phyloP scores from a whole-genome alignment of 2,888 invertebrate species.

The Neoaliturus tenellus region DNA sequence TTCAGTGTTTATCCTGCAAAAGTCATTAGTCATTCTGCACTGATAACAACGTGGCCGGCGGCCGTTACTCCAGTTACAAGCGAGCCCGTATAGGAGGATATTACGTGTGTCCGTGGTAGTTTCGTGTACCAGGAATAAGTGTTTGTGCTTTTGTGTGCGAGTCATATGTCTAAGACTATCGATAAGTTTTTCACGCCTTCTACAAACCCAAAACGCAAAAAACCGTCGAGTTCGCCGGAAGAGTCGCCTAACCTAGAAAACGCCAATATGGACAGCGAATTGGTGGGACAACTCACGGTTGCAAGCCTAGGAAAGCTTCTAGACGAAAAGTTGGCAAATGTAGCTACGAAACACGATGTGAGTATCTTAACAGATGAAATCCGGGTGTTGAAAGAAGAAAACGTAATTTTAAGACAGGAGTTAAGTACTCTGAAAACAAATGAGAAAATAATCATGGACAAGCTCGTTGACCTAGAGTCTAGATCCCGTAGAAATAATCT shows the following conservation, averaged over 20 bases:
- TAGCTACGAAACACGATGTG: neutral
- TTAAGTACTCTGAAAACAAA: neutral
- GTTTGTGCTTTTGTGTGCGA: too few species aligned
- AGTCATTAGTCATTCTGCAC: too few species aligned
- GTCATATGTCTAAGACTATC: neutral
- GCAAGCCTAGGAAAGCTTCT: neutral
- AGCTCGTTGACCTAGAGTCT: constrained; percentile 21
- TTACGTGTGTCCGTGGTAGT: too few species aligned
- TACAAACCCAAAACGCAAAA: neutral
- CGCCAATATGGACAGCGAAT: neutral
- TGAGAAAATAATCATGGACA: neutral
- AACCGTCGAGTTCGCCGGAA: neutral
- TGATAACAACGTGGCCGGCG: too few species aligned
- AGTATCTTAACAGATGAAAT: neutral
- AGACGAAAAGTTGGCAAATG: neutral
- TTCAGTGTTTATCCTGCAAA: too few species aligned
- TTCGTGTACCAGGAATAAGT: too few species aligned
- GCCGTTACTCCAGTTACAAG: too few species aligned
- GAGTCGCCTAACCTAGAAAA: neutral
- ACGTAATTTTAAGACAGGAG: neutral
- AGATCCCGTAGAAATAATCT: constrained; percentile 26
- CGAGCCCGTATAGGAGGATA: too few species aligned
- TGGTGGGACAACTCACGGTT: neutral
- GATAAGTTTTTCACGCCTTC: neutral
- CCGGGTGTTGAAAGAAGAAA: neutral